Evolutionary conservation across 2,113 vertebrate genomes (phyloP).

Genomic region (Brevimyrus niger): DNA sequence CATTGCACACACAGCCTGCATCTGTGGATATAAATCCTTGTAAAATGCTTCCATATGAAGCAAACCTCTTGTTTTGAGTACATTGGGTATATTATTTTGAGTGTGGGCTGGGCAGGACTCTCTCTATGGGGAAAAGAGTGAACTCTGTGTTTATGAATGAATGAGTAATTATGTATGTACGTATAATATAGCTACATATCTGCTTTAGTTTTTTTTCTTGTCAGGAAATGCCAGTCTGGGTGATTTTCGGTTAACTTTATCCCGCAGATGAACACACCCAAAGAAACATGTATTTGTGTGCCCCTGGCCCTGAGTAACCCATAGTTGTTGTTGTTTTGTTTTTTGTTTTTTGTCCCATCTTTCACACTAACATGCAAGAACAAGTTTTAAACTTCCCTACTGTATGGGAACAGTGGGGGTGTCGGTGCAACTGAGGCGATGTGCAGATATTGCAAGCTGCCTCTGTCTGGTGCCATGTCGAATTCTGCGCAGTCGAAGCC

Average conservation of each 20-base stretch:
- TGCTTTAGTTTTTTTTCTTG: neutral
- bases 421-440: neutral
- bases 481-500: too few relatives aligned
- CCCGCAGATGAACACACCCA: neutral
- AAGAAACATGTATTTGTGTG: neutral
- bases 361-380: neutral
- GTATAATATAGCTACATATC: neutral
- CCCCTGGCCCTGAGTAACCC: neutral
- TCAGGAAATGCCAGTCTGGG: neutral
- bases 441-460: neutral
- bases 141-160: neutral
- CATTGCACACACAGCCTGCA: slow-evolving; percentile 11
- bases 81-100: neutral
- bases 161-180: neutral
- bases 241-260: neutral
- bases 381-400: neutral
- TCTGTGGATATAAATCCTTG: slow-evolving; percentile 38
- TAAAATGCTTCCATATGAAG: slow-evolving; percentile 55
- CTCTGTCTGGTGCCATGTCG: neutral
- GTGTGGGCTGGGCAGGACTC: neutral
- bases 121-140: neutral
- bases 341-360: neutral
- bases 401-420: neutral
- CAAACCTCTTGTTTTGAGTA: slow-evolving; percentile 18
- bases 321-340: neutral